Evolutionary conservation across 2,113 vertebrate species (phyloP).

Genomic region (Chaetops frenatus): DNA sequence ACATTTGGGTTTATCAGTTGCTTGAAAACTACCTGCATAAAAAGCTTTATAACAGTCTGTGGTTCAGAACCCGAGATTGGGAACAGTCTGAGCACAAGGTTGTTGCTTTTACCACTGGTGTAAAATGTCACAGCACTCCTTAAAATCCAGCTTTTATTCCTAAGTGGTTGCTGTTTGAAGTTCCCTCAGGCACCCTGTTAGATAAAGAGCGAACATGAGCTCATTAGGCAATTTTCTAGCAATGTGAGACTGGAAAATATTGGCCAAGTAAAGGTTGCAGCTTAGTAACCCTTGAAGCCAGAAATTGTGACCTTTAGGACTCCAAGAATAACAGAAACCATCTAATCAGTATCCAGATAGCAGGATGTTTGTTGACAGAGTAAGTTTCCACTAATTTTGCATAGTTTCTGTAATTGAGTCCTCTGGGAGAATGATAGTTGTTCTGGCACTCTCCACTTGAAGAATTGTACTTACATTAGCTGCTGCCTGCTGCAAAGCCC

Average conservation of each 20-base stretch:
- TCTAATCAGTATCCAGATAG: constrained; percentile 62
- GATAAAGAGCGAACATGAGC: constrained; percentile 47
- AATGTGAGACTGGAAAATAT: constrained; percentile 58
- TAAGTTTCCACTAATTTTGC: constrained; percentile 58
- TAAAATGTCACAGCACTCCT: not conserved
- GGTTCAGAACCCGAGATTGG: not conserved
- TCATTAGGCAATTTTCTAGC: constrained; percentile 57
- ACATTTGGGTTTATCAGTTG: not conserved
- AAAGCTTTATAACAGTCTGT: not conserved
- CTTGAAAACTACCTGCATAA: not conserved
- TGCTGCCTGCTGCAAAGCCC: not conserved
- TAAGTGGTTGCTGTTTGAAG: constrained; percentile 40
- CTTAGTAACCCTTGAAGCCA: constrained; percentile 61
- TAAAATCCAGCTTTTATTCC: not conserved
- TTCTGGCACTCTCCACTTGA: not conserved
- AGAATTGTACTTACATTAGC: not conserved
- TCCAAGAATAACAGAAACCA: constrained; percentile 38
- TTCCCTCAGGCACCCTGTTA: constrained; percentile 17
- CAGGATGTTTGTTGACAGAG: constrained; percentile 54
- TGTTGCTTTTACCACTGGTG: not conserved
- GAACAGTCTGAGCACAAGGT: not conserved
- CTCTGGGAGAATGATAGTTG: not conserved
- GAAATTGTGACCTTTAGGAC: constrained; percentile 62
- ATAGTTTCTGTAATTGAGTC: constrained; percentile 28
- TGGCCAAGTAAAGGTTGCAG: constrained; percentile 58